Conservation (phyloP, 92 coral and sea anemone genomes). For the Desmophyllum pertusum region DNA sequence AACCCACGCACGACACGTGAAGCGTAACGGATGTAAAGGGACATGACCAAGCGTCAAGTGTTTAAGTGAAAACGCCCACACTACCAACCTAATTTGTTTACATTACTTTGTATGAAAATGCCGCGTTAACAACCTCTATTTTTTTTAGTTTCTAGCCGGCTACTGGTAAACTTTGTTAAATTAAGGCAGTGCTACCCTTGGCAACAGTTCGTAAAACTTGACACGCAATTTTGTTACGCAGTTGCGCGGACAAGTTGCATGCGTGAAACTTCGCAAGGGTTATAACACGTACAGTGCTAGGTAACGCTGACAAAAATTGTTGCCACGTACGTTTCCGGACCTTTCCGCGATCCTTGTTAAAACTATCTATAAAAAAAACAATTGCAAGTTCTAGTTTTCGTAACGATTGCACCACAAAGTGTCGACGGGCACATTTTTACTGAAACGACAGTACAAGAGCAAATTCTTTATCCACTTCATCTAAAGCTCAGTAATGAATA, state of each 20-base stretch:
- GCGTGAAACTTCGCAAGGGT: too few relatives aligned
- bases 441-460: background rate
- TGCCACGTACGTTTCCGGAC: too few relatives aligned
- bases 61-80: background rate
- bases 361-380: background rate
- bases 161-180: background rate
- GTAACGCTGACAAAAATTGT: background rate
- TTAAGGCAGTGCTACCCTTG: background rate
- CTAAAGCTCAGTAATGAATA: too few relatives aligned
- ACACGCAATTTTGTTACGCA: background rate
- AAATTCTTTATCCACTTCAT: too few relatives aligned
- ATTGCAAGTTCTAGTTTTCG: background rate
- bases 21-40: background rate
- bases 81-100: background rate
- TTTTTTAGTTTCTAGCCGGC: background rate
- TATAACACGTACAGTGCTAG: too few relatives aligned
- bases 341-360: background rate
- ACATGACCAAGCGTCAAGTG: background rate
- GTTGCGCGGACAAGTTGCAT: background rate
- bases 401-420: background rate
- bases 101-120: background rate
- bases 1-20: background rate
- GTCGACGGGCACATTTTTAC: too few relatives aligned
- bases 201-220: background rate
- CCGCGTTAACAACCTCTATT: background rate